A percentile compares a stretch with the other conserved stretches of the same genome.
Conservation (phyloP, 2,113 vertebrate genomes). For the Oreocharis arfaki region DNA sequence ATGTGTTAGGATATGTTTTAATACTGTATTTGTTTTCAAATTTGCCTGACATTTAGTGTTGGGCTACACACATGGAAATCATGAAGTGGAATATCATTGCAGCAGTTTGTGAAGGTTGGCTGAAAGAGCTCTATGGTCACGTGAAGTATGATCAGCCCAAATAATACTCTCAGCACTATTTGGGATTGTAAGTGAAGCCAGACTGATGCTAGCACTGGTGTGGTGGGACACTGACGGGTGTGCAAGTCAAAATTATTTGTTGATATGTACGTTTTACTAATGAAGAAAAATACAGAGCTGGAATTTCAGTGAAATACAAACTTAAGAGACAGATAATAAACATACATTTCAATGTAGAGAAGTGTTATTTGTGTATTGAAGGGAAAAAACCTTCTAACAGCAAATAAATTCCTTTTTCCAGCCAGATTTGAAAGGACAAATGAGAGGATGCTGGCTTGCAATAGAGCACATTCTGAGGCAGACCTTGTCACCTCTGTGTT, state of each 20-base stretch:
- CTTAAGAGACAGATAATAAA: not conserved
- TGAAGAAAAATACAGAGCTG: not conserved
- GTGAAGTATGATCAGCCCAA: not conserved
- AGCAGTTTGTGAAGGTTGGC: not conserved
- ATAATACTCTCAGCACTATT: not conserved
- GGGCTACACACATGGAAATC: not conserved
- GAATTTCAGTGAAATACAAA: not conserved
- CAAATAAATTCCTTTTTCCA: not conserved
- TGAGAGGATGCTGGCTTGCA: not conserved
- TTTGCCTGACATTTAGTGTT: not conserved
- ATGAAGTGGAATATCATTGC: not conserved
- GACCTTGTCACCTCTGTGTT: not conserved
- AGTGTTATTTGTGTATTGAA: not conserved
- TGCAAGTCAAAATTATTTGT: not conserved
- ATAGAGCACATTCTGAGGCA: not conserved
- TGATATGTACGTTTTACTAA: not conserved
- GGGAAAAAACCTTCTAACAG: not conserved
- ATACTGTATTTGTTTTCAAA: not conserved
- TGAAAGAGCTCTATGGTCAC: not conserved
- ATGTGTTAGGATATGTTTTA: not conserved
- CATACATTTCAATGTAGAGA: not conserved
- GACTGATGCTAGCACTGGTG: accelerated
- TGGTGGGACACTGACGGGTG: accelerated
- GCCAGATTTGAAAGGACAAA: not conserved
- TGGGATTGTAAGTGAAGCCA: not conserved